Base-by-base conservation (phyloP, 2,797 vertebrate genomes). In the Perdix hodgsoniae region DNA sequence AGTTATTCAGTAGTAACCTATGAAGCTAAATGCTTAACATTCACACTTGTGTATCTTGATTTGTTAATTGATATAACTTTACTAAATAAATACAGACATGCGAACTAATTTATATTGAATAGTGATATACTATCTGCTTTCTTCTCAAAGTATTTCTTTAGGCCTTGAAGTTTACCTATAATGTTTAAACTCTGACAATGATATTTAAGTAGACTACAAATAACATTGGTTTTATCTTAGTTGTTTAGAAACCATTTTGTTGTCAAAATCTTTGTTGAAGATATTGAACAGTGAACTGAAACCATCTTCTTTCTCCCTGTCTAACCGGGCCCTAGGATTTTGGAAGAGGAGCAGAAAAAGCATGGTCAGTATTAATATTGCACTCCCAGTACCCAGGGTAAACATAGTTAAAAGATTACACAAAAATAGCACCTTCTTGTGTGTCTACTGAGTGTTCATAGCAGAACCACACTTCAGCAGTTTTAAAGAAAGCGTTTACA, bases 401-500 rank as follows among this genome's bases (percentile, higher is more conserved):
- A 91, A 77, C 40, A 50, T 0, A 71, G 14, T 44, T 29, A 74
- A 23, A 60, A 71, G 69, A n/a, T n/a, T n/a, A n/a, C n/a, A n/a
- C n/a, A n/a, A n/a, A n/a, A n/a, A n/a, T n/a, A n/a, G n/a, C n/a
- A n/a, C n/a, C n/a, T n/a, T n/a, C n/a, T n/a, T n/a, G n/a, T n/a
- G n/a, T n/a, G n/a, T n/a, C n/a, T n/a, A 19, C 10, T 21, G 16
- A 17, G 14, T 66, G 29, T 50, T 88, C 56, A 87, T 23, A 77
- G 65, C 45, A 85, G 61, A 87, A 87, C 19, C 31, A 59, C 47
- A 60, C 37, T 90, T 82, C 31, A 69, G 26, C 60, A 90, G 10
- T 72, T 93, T 85, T 69, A 71, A 92, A 79, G 47, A 89, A 95
- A 75, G 27, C 26, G 50, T 81, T 87, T 74, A 59, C 78, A 67